Percentiles rank a stretch among this genome's conserved stretches.
Conservation (phyloP, 1,140 invertebrate species). For the Drosophila melanogaster region DNA sequence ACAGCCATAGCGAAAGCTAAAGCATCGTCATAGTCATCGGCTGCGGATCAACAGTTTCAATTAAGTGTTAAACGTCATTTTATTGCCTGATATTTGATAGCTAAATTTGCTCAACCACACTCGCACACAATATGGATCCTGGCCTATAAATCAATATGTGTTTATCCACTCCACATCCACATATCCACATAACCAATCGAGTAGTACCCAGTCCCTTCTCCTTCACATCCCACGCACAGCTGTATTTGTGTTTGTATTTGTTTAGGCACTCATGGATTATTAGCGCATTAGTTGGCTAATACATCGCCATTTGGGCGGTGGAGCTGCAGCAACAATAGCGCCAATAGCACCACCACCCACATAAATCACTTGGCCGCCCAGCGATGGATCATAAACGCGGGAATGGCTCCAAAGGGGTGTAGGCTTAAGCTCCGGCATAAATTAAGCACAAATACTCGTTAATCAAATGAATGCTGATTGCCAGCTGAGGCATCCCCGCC, state of each 20-base stretch:
- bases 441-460: slow-evolving; percentile 79
- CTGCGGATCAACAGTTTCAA: slow-evolving; percentile 74
- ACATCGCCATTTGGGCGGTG: slow-evolving; percentile 45
- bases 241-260: slow-evolving; percentile 70
- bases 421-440: slow-evolving; percentile 65
- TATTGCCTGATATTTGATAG: slow-evolving; percentile 78
- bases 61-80: slow-evolving; percentile 78
- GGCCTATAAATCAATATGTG: slow-evolving; percentile 75
- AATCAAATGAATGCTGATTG: slow-evolving; percentile 75
- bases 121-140: slow-evolving; percentile 18
- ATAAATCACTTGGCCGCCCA: slow-evolving; percentile 60
- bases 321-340: slow-evolving; percentile 20
- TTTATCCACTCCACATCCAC: slow-evolving; percentile 27
- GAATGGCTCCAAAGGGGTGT: slow-evolving; percentile 5
- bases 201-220: slow-evolving; percentile 12
- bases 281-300: slow-evolving; percentile 78
- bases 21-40: slow-evolving; percentile 1
- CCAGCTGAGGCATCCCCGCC: slow-evolving; percentile 9
- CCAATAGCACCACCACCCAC: slow-evolving; percentile 27
- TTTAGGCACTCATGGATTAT: slow-evolving; percentile 78
- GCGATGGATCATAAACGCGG: slow-evolving; percentile 71
- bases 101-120: slow-evolving; percentile 43
- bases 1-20: background rate
- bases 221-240: slow-evolving; percentile 12
- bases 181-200: slow-evolving; percentile 7